A percentile compares a stretch with the other conserved stretches of the same genome.
Evolutionary conservation across 2,113 vertebrate species (phyloP).

Genomic region (Triplophysa siluroides): DNA sequence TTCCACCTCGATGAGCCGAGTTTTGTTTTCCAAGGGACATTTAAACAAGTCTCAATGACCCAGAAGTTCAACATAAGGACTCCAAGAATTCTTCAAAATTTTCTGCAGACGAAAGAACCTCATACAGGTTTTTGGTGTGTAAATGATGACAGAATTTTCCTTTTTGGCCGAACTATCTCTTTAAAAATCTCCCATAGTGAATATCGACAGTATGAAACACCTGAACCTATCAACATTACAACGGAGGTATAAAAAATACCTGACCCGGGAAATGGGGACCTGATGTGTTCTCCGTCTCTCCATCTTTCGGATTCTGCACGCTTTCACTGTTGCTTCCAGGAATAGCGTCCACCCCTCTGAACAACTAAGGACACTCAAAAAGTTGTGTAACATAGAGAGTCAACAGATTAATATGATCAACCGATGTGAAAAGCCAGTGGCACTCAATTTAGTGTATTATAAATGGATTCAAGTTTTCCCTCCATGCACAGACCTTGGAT

Average conservation of each 20-base stretch:
- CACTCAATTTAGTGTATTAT: background rate
- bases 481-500: background rate
- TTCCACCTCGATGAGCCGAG: background rate
- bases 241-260: background rate
- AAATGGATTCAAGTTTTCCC: background rate
- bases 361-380: background rate
- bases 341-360: background rate
- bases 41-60: no score
- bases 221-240: background rate
- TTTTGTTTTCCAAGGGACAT: background rate
- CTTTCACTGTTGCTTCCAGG: background rate
- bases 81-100: no score
- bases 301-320: constrained; percentile 2
- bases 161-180: no score
- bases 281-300: background rate
- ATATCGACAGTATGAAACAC: no score
- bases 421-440: background rate
- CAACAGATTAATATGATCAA: background rate
- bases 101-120: no score
- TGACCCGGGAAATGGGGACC: background rate
- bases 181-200: no score
- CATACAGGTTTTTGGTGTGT: no score
- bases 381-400: background rate
- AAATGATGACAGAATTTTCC: no score
- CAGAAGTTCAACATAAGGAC: background rate